Base-by-base conservation (phyloP, 92 coral and sea anemone species). In the Umimayanthus chanpuru region DNA sequence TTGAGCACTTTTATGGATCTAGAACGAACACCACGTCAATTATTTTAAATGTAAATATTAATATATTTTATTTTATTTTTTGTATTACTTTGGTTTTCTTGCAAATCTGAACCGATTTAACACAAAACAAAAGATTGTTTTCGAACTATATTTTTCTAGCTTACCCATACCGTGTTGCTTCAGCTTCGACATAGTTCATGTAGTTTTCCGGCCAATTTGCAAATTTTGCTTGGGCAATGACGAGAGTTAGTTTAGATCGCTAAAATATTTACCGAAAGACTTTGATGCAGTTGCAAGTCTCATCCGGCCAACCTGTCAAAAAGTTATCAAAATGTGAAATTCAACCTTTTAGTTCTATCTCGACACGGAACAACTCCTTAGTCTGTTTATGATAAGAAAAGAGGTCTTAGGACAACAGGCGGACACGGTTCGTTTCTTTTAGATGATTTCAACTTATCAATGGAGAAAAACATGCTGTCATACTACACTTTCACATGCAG, bases 141-240 rank as follows among this genome's bases (percentile, higher is more conserved):
- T 53, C 15, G 15, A 18, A 61, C 64, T 55, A 15, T 55, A 0
- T 18, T 18, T 61, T 16, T 61, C 49, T 9, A 61, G 4, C 26
- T 23, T 61, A 21, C 68, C 68, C 9, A 32, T 32, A 32, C 36
- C 36, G 36, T 4, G 68, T 23, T 20, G 58, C 58, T 53, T 0
- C 68, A 20, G 20, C 68, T 18, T 61, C 25, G 68, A 61, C 68
- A 61, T 61, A n/a, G n/a, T n/a, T n/a, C n/a, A n/a, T n/a, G n/a
- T n/a, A n/a, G 43, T 71, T 83, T 68, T 83, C 87, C 77, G 78
- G 66, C 74, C 77, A 83, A 44, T 71, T 83, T 83, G 12, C 73
- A 70, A 53, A 83, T 83, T 70, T 83, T 38, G 56, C 87, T 83
- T 83, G 26, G 18, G 87, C 79, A 83, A 43, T 83, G 67, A 50